Conservation (phyloP, 2,113 vertebrate genomes). For the Nesogale talazaci region DNA sequence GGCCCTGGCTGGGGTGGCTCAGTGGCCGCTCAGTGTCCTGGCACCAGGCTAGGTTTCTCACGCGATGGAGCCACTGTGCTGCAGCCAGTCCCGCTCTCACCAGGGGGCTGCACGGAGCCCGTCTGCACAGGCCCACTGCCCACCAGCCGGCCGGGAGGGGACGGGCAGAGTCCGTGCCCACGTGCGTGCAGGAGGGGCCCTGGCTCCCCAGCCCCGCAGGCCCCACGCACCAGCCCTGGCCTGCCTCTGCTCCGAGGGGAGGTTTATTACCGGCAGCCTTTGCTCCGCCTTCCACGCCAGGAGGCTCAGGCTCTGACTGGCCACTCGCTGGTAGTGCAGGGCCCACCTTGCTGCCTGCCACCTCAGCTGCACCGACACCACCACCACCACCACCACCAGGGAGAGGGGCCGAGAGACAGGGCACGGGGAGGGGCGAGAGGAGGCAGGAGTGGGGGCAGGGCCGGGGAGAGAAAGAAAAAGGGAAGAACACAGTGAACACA, state of each 20-base stretch:
- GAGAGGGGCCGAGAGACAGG: background rate
- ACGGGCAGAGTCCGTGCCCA: too few relatives aligned
- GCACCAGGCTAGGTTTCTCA: background rate
- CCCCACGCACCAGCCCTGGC: background rate
- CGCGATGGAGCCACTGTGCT: background rate
- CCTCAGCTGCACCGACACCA: slow-evolving; percentile 80
- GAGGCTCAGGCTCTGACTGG: slow-evolving; percentile 84
- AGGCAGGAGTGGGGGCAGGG: background rate
- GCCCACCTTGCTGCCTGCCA: slow-evolving; percentile 80
- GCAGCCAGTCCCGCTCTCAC: too few relatives aligned
- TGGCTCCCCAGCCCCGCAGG: background rate
- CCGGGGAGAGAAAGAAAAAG: slow-evolving; percentile 29
- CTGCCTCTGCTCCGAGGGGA: slow-evolving; percentile 65
- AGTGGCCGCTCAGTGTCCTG: background rate
- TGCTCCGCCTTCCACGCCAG: slow-evolving; percentile 83
- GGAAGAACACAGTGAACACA: slow-evolving; percentile 64
- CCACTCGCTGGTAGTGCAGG: slow-evolving; percentile 77
- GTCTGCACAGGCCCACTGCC: too few relatives aligned
- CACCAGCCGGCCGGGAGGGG: background rate
- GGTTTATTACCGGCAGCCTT: slow-evolving; percentile 83
- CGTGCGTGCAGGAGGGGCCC: background rate
- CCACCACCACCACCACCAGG: slow-evolving; percentile 65
- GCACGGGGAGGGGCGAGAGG: too few relatives aligned
- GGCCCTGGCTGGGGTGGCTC: background rate
- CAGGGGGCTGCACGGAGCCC: background rate